These are phyloP conservation scores for Phlogophora meticulosa DNA, from an alignment of 2,888 invertebrate genomes.

Conservation along the genomic window DNA sequence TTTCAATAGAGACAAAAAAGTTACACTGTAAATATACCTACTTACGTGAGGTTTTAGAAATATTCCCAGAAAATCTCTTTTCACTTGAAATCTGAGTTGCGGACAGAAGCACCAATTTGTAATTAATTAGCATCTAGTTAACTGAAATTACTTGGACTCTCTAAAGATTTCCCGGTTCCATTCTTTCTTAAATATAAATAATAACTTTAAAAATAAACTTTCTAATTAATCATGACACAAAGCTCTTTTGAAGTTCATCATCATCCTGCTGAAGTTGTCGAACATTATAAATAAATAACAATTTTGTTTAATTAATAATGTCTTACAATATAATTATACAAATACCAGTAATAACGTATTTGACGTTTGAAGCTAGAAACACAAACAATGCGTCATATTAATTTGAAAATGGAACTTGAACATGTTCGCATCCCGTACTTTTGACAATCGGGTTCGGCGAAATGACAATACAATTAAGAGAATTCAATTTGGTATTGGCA, in stretches of 20 bases:
- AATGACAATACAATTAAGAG: conserved; percentile 29
- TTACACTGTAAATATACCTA: background rate
- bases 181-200: conserved; percentile 3
- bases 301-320: background rate
- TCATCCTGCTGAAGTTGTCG: background rate
- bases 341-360: conserved; percentile 14
- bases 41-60: conserved; percentile 1
- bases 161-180: background rate
- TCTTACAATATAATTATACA: background rate
- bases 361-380: conserved; percentile 7
- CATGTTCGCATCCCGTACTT: conserved; percentile 21
- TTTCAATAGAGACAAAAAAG: conserved; percentile 24
- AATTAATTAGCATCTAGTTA: background rate
- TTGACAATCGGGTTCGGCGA: conserved; percentile 8
- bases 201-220: conserved; percentile 10
- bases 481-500: conserved; percentile 31
- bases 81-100: background rate
- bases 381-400: conserved; percentile 1
- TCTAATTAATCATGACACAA: conserved; percentile 5
- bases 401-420: conserved; percentile 28
- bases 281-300: background rate
- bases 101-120: background rate
- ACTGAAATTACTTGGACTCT: background rate
- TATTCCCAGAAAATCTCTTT: background rate
- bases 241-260: background rate